These are phyloP conservation scores for Hycleus phaleratus DNA, from an alignment of 1,140 invertebrate genomes.

Conservation along the genomic window DNA sequence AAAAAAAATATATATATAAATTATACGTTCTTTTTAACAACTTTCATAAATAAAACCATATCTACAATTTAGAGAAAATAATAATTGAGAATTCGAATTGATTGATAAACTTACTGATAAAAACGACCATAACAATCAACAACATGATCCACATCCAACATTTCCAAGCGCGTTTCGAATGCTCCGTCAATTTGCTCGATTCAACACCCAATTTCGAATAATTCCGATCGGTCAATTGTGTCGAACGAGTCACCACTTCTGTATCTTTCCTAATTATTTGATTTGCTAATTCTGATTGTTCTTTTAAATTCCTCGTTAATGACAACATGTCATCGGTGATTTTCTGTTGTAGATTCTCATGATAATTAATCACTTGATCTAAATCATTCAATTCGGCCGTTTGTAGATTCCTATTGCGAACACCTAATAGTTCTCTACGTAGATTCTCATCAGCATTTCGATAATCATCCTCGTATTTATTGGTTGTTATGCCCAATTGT, in stretches of 20 bases:
- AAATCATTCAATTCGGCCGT: conserved; percentile 53
- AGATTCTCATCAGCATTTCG: conserved; percentile 19
- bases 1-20: background rate
- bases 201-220: conserved; percentile 67
- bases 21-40: conserved; percentile 55
- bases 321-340: conserved; percentile 87
- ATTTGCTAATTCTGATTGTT: conserved; percentile 77
- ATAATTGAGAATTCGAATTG: conserved; percentile 5
- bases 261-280: conserved; percentile 81
- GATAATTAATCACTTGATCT: conserved; percentile 74
- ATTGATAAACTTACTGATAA: conserved; percentile 64
- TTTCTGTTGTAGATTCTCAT: conserved; percentile 82
- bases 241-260: conserved; percentile 69
- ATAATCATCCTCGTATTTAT: conserved; percentile 22
- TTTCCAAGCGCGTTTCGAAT: conserved; percentile 79
- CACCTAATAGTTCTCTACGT: conserved; percentile 30
- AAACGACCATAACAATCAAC: conserved; percentile 71
- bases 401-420: conserved; percentile 29
- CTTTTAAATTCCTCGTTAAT: conserved; percentile 80
- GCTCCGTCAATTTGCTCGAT: conserved; percentile 72
- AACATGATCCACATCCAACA: conserved; percentile 93
- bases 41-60: conserved; percentile 76
- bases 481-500: conserved; percentile 21
- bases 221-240: conserved; percentile 72
- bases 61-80: conserved; percentile 43